These are phyloP conservation scores for Ceramica pisi DNA, from an alignment of 2,888 invertebrate species.

Conservation along the genomic window DNA sequence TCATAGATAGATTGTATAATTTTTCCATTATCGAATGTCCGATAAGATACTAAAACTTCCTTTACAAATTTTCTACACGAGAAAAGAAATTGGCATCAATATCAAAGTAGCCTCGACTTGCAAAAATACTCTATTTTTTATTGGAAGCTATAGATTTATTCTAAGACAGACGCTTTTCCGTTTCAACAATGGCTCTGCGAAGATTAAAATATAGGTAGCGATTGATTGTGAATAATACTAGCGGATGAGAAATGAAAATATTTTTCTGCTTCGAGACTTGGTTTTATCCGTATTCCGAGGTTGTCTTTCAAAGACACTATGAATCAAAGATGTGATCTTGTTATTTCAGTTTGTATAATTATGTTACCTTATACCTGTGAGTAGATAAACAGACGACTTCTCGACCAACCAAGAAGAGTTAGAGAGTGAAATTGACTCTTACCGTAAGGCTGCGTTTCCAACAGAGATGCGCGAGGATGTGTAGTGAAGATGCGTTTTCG, in stretches of 20 bases:
- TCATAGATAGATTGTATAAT: constrained; percentile 60
- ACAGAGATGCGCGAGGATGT: no score
- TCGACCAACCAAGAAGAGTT: no score
- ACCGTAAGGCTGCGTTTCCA: no score
- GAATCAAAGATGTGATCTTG: constrained; percentile 19
- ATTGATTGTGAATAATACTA: constrained; percentile 59
- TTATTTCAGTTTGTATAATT: neutral
- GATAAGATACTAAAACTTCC: constrained; percentile 36
- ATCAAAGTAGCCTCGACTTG: constrained; percentile 38
- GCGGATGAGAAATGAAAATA: constrained; percentile 56
- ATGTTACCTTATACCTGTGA: neutral
- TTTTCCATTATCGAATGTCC: constrained; percentile 59
- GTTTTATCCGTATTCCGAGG: constrained; percentile 53
- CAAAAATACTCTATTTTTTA: constrained; percentile 49
- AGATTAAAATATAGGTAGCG: constrained; percentile 62
- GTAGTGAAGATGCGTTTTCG: no score
- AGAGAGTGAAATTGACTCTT: neutral
- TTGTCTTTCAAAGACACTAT: constrained; percentile 23
- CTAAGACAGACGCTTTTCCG: constrained; percentile 52
- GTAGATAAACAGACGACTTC: neutral
- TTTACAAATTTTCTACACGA: constrained; percentile 56
- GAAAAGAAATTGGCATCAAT: constrained; percentile 54
- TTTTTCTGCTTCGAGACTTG: constrained; percentile 45
- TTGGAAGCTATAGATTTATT: constrained; percentile 33
- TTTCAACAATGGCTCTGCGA: constrained; percentile 56